phyloP scores from a whole-genome alignment of 2,888 invertebrate species.

The Phyto melanocephala region DNA sequence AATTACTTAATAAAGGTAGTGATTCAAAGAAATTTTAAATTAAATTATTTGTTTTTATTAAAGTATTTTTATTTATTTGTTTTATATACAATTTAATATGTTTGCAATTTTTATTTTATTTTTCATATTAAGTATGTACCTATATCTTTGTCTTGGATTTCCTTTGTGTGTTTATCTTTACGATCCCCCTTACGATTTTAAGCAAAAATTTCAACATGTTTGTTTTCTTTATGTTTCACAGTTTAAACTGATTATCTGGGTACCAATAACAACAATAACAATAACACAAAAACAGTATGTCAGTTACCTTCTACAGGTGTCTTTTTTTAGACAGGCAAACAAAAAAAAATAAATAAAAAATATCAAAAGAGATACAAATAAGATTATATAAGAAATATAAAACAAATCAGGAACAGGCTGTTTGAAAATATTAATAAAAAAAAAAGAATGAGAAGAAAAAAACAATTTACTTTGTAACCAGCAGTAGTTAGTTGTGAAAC shows the following conservation, averaged over 20 bases:
- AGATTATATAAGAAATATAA: conserved; percentile 28
- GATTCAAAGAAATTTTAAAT: no score
- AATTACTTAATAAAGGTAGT: no score
- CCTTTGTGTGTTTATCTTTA: conserved; percentile 19
- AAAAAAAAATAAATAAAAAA: not conserved
- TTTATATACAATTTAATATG: no score
- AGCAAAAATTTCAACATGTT: conserved; percentile 35
- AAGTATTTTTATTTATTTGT: no score
- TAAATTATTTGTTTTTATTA: no score
- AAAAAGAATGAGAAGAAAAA: not conserved
- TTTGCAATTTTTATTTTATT: not conserved
- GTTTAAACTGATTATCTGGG: conserved; percentile 50
- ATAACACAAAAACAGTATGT: conserved; percentile 24
- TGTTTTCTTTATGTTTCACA: conserved; percentile 45
- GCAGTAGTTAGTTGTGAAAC: not conserved
- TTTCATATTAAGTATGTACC: not conserved
- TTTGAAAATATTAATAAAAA: not conserved
- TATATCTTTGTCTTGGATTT: conserved; percentile 24
- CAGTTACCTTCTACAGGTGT: conserved; percentile 54
- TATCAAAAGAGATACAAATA: conserved; percentile 36
- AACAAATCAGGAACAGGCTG: conserved; percentile 23
- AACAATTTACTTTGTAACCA: not conserved
- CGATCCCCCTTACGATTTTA: not conserved
- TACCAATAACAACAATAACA: conserved; percentile 17
- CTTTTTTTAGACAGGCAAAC: conserved; percentile 4